Conservation (phyloP, 2,888 invertebrate genomes). For the Cephus sareptanus region DNA sequence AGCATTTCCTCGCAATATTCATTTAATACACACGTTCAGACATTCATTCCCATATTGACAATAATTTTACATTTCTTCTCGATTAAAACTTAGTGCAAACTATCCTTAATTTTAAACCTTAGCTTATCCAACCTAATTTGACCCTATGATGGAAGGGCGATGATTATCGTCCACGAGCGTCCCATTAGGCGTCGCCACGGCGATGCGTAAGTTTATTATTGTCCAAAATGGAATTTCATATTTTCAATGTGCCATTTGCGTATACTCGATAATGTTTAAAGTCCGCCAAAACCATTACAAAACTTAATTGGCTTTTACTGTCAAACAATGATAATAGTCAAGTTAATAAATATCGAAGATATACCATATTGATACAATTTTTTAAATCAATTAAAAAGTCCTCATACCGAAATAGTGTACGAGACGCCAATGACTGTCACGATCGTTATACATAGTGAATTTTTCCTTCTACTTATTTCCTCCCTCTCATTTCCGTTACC, state of each 20-base stretch:
- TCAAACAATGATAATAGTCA: not conserved
- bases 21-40: not conserved
- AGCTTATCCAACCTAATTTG: not conserved
- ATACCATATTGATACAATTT: not conserved
- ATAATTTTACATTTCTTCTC: not conserved
- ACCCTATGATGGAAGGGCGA: not conserved
- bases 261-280: not conserved
- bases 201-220: not conserved
- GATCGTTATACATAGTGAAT: not conserved
- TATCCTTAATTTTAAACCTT: not conserved
- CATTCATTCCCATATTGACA: constrained; percentile 1
- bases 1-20: not conserved
- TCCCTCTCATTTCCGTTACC: not conserved
- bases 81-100: not conserved
- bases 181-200: not conserved
- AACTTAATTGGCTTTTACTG: not conserved
- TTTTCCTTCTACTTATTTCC: not conserved
- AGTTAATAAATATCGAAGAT: not conserved
- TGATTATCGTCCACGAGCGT: not conserved
- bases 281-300: not conserved
- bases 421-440: not conserved
- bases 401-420: not conserved
- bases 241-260: not conserved
- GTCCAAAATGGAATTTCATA: not conserved
- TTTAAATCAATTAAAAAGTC: not conserved